A percentile compares a stretch with the other conserved stretches of the same genome.
These are phyloP conservation scores for Cyanoliseus patagonus DNA, from an alignment of 2,113 vertebrate species.

Conservation along the genomic window DNA sequence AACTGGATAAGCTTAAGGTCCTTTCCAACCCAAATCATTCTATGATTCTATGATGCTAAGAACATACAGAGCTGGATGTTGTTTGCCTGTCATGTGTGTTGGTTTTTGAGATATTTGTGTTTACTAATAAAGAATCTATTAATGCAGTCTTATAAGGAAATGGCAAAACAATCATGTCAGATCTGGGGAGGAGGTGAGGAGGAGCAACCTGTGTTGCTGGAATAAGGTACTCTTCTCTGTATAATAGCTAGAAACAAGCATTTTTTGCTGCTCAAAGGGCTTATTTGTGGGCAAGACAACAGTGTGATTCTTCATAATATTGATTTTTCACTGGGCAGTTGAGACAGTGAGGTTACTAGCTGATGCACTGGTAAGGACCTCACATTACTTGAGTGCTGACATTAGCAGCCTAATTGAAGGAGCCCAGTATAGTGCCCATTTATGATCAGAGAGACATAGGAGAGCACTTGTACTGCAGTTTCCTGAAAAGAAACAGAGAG, in stretches of 20 bases:
- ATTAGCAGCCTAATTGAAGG: neutral
- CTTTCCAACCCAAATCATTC: neutral
- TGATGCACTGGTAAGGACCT: neutral
- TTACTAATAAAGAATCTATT: neutral
- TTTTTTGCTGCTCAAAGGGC: neutral
- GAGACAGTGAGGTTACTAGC: neutral
- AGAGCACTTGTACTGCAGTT: neutral
- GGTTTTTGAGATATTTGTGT: neutral
- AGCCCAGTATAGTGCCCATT: neutral
- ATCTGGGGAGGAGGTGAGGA: neutral
- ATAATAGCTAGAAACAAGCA: neutral
- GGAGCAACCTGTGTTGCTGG: neutral
- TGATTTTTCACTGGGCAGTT: conserved; percentile 3
- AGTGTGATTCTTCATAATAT: neutral
- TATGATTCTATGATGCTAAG: neutral
- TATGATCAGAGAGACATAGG: neutral
- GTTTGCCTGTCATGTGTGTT: neutral
- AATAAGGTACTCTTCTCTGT: neutral
- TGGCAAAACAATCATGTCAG: neutral
- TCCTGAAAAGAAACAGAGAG: neutral
- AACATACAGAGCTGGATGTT: neutral
- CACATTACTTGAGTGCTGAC: neutral
- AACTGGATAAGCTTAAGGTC: neutral
- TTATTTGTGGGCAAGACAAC: neutral
- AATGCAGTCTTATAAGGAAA: neutral